A percentile compares a stretch with the other conserved stretches of the same genome.
Conservation (phyloP, 2,888 invertebrate genomes). For the Mechanitis mazaeus region DNA sequence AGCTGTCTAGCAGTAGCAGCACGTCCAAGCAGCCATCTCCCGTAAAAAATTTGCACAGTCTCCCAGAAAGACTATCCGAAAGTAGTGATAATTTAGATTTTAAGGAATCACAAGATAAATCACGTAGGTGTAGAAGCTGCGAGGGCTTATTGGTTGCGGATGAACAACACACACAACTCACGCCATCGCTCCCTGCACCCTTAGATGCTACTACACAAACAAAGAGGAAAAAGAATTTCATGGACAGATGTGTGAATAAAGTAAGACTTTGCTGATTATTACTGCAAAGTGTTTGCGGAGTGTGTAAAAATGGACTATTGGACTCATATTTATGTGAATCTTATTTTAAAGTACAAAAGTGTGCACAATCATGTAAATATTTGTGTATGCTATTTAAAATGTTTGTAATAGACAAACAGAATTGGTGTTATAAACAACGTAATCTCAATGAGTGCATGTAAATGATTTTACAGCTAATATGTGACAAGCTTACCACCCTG, state of each 20-base stretch:
- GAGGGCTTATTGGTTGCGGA: conserved; percentile 78
- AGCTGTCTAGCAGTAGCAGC: conserved; percentile 61
- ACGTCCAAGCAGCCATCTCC: conserved; percentile 64
- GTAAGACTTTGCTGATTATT: conserved; percentile 82
- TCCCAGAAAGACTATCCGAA: conserved; percentile 64
- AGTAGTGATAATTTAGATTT: conserved; percentile 60
- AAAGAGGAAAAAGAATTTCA: conserved; percentile 86
- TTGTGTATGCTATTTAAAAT: conserved; percentile 60
- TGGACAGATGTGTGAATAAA: conserved; percentile 90
- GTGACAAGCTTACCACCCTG: conserved; percentile 58
- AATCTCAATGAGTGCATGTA: conserved; percentile 72
- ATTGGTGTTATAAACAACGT: conserved; percentile 60
- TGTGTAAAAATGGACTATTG: conserved; percentile 66
- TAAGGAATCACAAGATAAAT: conserved; percentile 51
- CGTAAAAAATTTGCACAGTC: conserved; percentile 62
- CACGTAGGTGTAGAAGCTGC: conserved; percentile 77
- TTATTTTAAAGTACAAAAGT: conserved; percentile 73
- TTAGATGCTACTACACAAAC: conserved; percentile 76
- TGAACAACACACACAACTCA: conserved; percentile 73
- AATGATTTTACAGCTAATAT: conserved; percentile 43
- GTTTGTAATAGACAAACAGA: conserved; percentile 46
- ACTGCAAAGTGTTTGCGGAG: conserved; percentile 52
- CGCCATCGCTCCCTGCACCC: conserved; percentile 72
- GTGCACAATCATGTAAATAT: conserved; percentile 71
- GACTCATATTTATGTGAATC: conserved; percentile 64